These are phyloP conservation scores for Chloropsis hardwickii DNA, from an alignment of 2,113 vertebrate genomes.

Conservation along the genomic window DNA sequence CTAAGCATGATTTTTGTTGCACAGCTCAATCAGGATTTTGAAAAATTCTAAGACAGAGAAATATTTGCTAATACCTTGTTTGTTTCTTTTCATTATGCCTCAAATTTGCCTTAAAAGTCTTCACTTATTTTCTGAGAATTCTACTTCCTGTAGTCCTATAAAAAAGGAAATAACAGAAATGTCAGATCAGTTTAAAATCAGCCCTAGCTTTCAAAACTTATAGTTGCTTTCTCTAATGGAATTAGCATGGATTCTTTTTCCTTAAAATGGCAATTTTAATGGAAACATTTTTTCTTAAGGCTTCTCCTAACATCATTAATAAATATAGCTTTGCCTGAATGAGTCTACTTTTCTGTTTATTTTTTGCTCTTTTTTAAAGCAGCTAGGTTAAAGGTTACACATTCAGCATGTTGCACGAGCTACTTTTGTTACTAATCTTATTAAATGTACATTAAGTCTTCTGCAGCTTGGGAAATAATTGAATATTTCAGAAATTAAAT, in stretches of 20 bases:
- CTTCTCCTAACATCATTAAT: neutral
- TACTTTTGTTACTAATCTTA: neutral
- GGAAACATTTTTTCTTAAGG: neutral
- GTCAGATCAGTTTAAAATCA: neutral
- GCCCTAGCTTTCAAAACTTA: neutral
- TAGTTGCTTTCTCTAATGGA: neutral
- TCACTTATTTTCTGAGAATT: neutral
- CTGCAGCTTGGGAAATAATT: neutral
- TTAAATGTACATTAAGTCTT: neutral
- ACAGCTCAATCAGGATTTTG: neutral
- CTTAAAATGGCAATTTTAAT: neutral
- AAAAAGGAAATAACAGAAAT: neutral
- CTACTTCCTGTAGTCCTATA: neutral
- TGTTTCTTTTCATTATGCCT: neutral
- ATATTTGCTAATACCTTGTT: neutral
- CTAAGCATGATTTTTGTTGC: neutral
- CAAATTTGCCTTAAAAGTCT: neutral
- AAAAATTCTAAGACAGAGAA: neutral
- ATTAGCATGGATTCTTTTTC: neutral
- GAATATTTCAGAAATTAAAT: neutral
- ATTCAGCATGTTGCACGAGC: rapidly evolving
- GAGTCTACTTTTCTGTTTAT: neutral
- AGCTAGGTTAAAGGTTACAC: neutral
- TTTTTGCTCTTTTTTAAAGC: neutral
- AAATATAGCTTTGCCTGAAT: neutral